Evolutionary conservation across 2,888 invertebrate genomes (phyloP), one percentile per base, ranked within the genome.

Genomic region (Tiliacea aurago): DNA sequence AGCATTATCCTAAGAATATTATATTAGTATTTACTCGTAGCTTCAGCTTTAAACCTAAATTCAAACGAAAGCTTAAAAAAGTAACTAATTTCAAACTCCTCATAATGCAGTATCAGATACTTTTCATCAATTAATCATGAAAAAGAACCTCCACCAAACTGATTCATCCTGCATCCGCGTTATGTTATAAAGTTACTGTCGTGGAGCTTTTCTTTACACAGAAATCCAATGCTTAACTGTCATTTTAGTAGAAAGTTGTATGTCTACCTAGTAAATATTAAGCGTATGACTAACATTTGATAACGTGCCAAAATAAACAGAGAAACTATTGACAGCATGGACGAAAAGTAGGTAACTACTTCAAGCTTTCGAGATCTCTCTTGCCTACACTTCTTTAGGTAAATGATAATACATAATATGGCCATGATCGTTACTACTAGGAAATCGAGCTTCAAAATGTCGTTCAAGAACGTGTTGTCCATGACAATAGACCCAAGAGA

Each of bases 401-500:
- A 72, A 80, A 78, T 53, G 43, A 45, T 82, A 62, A 66, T 84
- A 87, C 69, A 66, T 84, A 87, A 67, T 86, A 79, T 58, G 86
- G 84, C 51, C 64, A 69, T 81, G 62, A 71, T 87, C 70, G 81
- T 85, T 83, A 89, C 80, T 84, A 87, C 86, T 89, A 87, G 86
- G 90, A 91, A 92, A 92, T 91, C 85, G 83, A 90, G 86, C 82
- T 90, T 90, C 82, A 85, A 91, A 92, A 90, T 92, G 92, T 91
- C 91, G 87, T 89, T 89, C 86, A 86, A 89, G 90, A 92, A 94
- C 95, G 95, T 95, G 95, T 89, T 88, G 81, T 83, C 88, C 93
- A 95, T 95, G 65, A 94, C 93, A 95, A 95, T 94, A 87, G 90
- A 88, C 91, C 85, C 88, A 81, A 89, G 93, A 91, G 93, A 91